phyloP scores from a whole-genome alignment of 1,140 invertebrate species.

The Drosophila virilis region DNA sequence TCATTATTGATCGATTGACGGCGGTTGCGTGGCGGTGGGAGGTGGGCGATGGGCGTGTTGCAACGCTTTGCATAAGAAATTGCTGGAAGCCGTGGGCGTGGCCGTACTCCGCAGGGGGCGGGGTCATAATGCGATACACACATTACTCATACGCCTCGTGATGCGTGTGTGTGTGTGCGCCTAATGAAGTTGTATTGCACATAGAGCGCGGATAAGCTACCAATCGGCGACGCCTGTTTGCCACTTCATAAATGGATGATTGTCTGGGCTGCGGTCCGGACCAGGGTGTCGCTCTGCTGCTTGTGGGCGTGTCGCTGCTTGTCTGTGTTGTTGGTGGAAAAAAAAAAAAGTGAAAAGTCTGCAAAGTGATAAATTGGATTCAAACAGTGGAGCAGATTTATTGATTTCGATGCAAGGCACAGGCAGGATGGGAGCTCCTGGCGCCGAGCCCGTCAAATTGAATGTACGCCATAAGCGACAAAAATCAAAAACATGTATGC shows the following conservation, averaged over 20 bases:
- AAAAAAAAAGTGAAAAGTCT: constrained; percentile 39
- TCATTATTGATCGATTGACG: constrained; percentile 73
- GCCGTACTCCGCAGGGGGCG: background rate
- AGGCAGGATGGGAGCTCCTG: constrained; percentile 1
- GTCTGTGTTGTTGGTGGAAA: constrained; percentile 17
- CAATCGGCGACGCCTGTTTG: constrained; percentile 47
- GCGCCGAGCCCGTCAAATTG: constrained; percentile 62
- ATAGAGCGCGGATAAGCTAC: constrained; percentile 53
- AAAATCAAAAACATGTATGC: constrained; percentile 82
- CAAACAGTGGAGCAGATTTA: constrained; percentile 81
- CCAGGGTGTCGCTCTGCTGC: background rate
- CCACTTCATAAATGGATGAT: constrained; percentile 62
- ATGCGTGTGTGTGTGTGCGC: background rate
- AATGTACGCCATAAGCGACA: constrained; percentile 77
- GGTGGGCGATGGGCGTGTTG: constrained; percentile 10
- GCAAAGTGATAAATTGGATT: constrained; percentile 82
- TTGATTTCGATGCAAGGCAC: constrained; percentile 61
- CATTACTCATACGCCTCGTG: constrained; percentile 67
- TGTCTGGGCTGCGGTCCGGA: constrained; percentile 18
- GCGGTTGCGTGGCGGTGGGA: too few species aligned
- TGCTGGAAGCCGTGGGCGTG: constrained; percentile 2
- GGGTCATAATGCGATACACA: background rate
- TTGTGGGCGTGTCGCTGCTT: constrained; percentile 36
- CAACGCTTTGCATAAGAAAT: constrained; percentile 58
- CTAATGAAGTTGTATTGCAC: constrained; percentile 75